Base-by-base conservation (phyloP, 2,113 vertebrate species). In the Ptyas mucosa region DNA sequence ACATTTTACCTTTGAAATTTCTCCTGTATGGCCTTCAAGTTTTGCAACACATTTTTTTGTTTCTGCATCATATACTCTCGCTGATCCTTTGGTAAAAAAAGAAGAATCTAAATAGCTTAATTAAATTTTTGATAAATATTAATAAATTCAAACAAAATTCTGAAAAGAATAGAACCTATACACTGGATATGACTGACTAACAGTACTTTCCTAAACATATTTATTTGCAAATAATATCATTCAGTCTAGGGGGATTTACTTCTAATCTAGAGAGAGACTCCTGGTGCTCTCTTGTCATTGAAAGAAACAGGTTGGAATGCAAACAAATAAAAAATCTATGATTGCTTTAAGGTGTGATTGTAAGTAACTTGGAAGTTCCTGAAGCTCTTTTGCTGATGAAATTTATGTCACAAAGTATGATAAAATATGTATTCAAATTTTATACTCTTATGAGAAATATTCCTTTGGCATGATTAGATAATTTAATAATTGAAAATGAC, bases 1-100 rank as follows among this genome's bases (percentile, higher is more conserved):
- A 94, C 92, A 88, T 88, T 96, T 97, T 96, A 99, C 99, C 98
- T 99, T 99, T n/a, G 98, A 99, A 96, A 99, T 99, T 95, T 99
- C 99, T 46, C 98, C 98, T 89, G 97, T 97, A 1, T 99, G 99
- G 18, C 99, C 99, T 95, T 99, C 97, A 11, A 99, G 95, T 85
- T 97, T 98, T 92, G 97, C 94, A 15, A 99, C 97, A 96, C 98
- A 98, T 93, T 98, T 96, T 93, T 97, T 98, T 85, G 98, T 99
- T 93, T 95, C 95, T 54, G 98, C 97, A 92, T 96, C 96, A 95
- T 98, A 99, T 92, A 99, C 97, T 96, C 98, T 98, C 3, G 98
- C 99, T 93, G 98, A 98, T 90, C 99, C 99, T 99, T 97, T 95
- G 89, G 34, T 57, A 51, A 92, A 91, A 94, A 81, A 21, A 88